Evolutionary conservation across 2,113 vertebrate species (phyloP).

Genomic region (Rhagologus leucostigma): DNA sequence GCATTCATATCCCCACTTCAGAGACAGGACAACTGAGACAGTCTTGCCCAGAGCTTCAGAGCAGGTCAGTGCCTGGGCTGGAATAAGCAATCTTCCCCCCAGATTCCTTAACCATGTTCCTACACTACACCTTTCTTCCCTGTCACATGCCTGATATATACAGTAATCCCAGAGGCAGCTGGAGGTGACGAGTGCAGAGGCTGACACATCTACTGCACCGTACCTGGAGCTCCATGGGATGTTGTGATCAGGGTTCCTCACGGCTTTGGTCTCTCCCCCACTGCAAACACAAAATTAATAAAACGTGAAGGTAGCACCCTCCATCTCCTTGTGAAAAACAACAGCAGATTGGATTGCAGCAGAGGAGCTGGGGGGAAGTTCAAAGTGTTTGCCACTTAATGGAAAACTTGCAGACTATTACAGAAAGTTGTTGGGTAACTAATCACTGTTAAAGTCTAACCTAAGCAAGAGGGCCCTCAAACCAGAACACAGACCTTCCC

Average conservation of each 20-base stretch:
- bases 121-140: background rate
- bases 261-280: background rate
- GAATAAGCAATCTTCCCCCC: background rate
- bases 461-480: background rate
- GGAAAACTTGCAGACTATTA: background rate
- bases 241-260: background rate
- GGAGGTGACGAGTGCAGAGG: background rate
- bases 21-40: background rate
- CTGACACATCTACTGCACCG: background rate
- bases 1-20: background rate
- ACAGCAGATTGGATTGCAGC: background rate
- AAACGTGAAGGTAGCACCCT: background rate
- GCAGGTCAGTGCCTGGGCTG: background rate
- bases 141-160: rapidly evolving
- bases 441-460: conserved; percentile 29
- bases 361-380: background rate
- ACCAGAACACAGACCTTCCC: background rate
- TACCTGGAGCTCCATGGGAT: background rate
- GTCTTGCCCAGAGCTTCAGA: background rate
- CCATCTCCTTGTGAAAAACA: background rate
- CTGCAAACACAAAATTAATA: background rate
- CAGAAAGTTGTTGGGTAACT: background rate
- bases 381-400: background rate
- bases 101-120: background rate
- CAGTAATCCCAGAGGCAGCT: background rate